Percentiles rank a stretch among this genome's conserved stretches.
Evolutionary conservation across 2,113 vertebrate species (phyloP).

Genomic region (Upupa epops): DNA sequence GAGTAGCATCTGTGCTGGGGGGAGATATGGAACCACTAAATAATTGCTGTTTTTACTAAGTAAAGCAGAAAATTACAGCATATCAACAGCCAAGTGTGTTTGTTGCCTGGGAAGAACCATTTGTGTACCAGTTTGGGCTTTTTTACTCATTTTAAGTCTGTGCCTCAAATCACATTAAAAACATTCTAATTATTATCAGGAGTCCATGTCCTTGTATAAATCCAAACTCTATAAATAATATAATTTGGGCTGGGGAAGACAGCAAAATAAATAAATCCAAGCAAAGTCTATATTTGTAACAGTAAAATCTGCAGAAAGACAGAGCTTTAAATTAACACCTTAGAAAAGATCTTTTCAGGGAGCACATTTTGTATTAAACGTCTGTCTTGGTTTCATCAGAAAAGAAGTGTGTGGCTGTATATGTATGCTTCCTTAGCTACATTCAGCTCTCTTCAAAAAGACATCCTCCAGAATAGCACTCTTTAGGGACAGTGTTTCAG

Average conservation of each 20-base stretch:
- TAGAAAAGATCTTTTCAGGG: background rate
- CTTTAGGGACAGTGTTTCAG: slow-evolving; percentile 60
- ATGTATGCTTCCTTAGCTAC: slow-evolving; percentile 17
- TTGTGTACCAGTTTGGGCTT: slow-evolving; percentile 49
- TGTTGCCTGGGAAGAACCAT: slow-evolving; percentile 56
- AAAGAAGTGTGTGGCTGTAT: background rate
- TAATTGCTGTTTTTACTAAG: slow-evolving; percentile 67
- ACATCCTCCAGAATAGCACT: slow-evolving; percentile 43
- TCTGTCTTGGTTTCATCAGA: slow-evolving; percentile 1
- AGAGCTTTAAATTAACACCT: background rate
- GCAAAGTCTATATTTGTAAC: background rate
- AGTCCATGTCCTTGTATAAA: background rate
- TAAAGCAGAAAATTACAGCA: slow-evolving; percentile 53
- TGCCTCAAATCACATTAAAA: slow-evolving; percentile 27
- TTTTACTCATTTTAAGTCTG: slow-evolving; percentile 48
- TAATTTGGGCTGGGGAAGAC: background rate
- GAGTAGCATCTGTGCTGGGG: slow-evolving; percentile 73
- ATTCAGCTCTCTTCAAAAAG: slow-evolving; percentile 57
- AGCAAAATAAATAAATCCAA: background rate
- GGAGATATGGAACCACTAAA: slow-evolving; percentile 63
- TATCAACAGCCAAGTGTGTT: slow-evolving; percentile 54
- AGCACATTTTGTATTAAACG: slow-evolving; percentile 6
- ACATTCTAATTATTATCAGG: slow-evolving; percentile 18
- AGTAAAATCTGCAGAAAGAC: background rate
- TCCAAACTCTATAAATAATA: background rate